Base-by-base conservation (phyloP, 2,888 invertebrate species). In the Limnephilus marmoratus region DNA sequence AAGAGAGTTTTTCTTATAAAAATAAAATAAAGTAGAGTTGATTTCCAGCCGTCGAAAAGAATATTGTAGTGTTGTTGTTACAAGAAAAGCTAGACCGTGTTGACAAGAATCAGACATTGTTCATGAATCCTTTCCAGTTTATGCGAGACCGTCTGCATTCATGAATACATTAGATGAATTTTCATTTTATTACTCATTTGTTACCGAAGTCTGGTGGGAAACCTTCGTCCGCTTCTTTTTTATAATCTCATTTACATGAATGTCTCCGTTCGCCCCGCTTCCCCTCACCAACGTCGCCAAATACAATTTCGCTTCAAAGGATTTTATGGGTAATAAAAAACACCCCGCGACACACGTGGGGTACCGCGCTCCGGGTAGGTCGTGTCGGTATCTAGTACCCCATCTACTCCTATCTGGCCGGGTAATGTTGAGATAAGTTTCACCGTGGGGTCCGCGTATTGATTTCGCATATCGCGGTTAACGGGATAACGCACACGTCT, bases 241-340 rank as follows among this genome's bases (percentile, higher is more conserved):
- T 93, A 92, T 93, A 93, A 93, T 93, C 93, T 93, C 92, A 93
- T 93, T 93, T 93, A 92, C 93, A 93, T 93, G 92, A 92, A 92
- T 93, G 93, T 93, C 93, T 92, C 93, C 93, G 90, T 83, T 90
- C 80, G 53, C 91, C 90, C 92, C n/a, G 45, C 53, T 9, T 29
- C 90, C 53, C 45, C 37, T 37, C 86, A 37, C 86, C 91, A 9
- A 2, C 92, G 87, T 81, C 53, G 91, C 83, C 92, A 92, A 93
- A 93, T 93, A 93, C 93, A 93, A 93, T 93, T 93, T 93, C 92
- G 93, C 93, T 93, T 92, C 92, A 92, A 93, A 93, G 93, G 93
- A 93, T 93, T 93, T 93, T 93, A 93, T 93, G 92, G 93, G 91
- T 92, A 93, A 93, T 93, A 93, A 93, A 93, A 93, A 92, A 92